Conservation (phyloP, 2,113 vertebrate species). For the Clinocottus analis region DNA sequence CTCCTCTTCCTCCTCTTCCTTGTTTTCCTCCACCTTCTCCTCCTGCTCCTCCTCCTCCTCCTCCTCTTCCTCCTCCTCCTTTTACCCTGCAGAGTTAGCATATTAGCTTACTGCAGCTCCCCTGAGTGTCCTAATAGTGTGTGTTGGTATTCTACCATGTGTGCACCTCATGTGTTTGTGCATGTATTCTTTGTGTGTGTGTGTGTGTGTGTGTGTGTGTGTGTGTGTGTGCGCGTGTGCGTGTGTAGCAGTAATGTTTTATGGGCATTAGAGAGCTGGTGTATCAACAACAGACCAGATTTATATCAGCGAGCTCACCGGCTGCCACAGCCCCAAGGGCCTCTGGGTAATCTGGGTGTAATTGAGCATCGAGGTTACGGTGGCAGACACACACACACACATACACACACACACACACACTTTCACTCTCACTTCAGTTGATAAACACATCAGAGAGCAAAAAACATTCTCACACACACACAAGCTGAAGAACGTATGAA, state of each 20-base stretch:
- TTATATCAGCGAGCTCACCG: slow-evolving; percentile 59
- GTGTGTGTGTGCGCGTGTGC: slow-evolving; percentile 32
- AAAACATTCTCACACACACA: slow-evolving; percentile 17
- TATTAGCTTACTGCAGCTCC: slow-evolving; percentile 55
- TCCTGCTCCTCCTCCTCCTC: not conserved
- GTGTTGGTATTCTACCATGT: not conserved
- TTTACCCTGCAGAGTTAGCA: slow-evolving; percentile 54
- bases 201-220: slow-evolving; percentile 15
- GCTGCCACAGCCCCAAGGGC: slow-evolving; percentile 59
- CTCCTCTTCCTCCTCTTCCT: not conserved
- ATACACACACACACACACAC: slow-evolving; percentile 36
- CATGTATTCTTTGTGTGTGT: slow-evolving; percentile 18
- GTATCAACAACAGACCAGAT: slow-evolving; percentile 67
- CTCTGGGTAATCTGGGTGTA: slow-evolving; percentile 70
- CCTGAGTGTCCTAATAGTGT: slow-evolving; percentile 4
- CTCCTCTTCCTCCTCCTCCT: not conserved
- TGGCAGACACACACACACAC: slow-evolving; percentile 37
- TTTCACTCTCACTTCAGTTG: not conserved
- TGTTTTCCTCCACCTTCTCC: not conserved
- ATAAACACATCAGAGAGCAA: not conserved
- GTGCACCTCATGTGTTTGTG: not conserved
- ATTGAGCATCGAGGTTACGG: slow-evolving; percentile 68
- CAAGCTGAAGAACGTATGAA: not conserved
- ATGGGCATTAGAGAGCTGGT: slow-evolving; percentile 53
- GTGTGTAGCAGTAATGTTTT: slow-evolving; percentile 50